Conservation (phyloP, 2,888 invertebrate species). For the Boloria euphrosyne region DNA sequence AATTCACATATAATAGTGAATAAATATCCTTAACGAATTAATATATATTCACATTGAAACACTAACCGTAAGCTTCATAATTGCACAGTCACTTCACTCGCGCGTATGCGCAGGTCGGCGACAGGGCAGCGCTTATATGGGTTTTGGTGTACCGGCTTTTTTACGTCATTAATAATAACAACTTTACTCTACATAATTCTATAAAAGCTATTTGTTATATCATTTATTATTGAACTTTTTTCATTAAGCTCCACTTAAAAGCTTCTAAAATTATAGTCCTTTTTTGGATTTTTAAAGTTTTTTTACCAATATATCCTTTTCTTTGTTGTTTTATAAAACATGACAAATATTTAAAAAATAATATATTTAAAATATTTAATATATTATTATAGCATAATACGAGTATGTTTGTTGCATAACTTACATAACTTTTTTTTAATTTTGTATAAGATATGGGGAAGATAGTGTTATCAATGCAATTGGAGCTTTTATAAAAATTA, state of each 20-base stretch:
- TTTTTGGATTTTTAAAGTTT: no score
- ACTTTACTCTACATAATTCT: not conserved
- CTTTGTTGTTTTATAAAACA: no score
- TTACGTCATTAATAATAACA: conserved; percentile 17
- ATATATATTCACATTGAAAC: conserved; percentile 21
- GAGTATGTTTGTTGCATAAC: no score
- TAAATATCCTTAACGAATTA: not conserved
- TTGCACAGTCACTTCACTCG: conserved; percentile 37
- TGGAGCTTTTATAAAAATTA: not conserved
- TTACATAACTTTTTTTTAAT: no score
- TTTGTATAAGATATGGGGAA: not conserved
- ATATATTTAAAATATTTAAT: no score
- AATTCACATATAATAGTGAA: not conserved
- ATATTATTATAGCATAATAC: no score
- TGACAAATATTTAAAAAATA: no score
- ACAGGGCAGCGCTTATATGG: conserved; percentile 38
- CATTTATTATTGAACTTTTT: not conserved
- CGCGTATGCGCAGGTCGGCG: conserved; percentile 36
- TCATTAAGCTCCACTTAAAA: not conserved
- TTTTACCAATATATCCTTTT: no score
- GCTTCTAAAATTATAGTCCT: no score
- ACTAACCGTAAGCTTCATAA: conserved; percentile 51
- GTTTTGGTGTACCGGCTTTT: conserved; percentile 4
- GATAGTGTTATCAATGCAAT: conserved; percentile 10
- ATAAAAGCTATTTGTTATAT: no score